These are phyloP conservation scores for Adelges cooleyi DNA, from an alignment of 1,140 invertebrate species.

Conservation along the genomic window DNA sequence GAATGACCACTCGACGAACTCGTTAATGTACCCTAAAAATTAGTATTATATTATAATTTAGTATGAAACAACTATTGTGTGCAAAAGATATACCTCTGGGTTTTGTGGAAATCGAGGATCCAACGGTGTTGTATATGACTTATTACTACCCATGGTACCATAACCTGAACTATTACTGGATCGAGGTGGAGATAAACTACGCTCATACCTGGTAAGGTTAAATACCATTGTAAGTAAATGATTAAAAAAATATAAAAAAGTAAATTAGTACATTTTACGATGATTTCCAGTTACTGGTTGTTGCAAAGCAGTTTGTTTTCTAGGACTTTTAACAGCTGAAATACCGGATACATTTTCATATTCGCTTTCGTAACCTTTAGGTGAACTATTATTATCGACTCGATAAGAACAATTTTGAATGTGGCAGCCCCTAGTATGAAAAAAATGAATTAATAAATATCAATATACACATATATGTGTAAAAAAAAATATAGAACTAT, in stretches of 20 bases:
- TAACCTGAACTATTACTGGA: slow-evolving; percentile 73
- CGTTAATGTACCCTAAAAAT: slow-evolving; percentile 45
- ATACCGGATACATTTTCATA: slow-evolving; percentile 54
- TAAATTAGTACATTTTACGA: slow-evolving; percentile 41
- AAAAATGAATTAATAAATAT: background rate
- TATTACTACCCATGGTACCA: slow-evolving; percentile 64
- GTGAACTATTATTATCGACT: slow-evolving; percentile 38
- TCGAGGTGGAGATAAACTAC: slow-evolving; percentile 67
- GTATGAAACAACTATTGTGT: background rate
- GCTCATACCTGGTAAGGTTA: slow-evolving; percentile 44
- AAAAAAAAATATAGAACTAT: too few species aligned
- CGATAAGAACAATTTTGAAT: slow-evolving; percentile 56
- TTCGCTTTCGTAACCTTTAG: slow-evolving; percentile 47
- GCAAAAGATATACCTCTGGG: slow-evolving; percentile 35
- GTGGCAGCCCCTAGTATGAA: slow-evolving; percentile 49
- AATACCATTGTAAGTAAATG: background rate
- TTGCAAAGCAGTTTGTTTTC: slow-evolving; percentile 40
- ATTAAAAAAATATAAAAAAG: background rate
- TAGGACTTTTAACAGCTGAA: slow-evolving; percentile 36
- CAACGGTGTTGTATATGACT: slow-evolving; percentile 45
- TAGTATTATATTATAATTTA: too few species aligned
- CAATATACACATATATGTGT: background rate
- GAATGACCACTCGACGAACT: slow-evolving; percentile 54
- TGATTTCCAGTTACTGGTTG: slow-evolving; percentile 45
- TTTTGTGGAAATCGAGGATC: slow-evolving; percentile 45